Percentiles rank a stretch among this genome's conserved stretches.
phyloP scores from a whole-genome alignment of 2,797 vertebrate genomes.

The Nasua narica region DNA sequence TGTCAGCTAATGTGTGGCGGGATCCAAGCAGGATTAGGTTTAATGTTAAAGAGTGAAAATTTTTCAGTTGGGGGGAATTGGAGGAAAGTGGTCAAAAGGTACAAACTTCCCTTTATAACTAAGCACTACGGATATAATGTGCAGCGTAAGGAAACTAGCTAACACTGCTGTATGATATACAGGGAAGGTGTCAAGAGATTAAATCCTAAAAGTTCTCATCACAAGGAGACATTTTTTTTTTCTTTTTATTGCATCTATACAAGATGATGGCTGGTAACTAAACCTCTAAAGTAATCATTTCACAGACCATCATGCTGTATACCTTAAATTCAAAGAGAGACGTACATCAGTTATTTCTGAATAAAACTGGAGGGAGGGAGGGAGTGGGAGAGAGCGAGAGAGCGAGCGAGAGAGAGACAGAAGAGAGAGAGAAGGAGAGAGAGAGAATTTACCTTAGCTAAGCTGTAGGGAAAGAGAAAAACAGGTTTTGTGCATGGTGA shows the following conservation, averaged over 20 bases:
- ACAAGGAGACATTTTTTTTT: not conserved
- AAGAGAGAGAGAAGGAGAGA: not conserved
- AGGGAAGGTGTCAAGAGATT: not conserved
- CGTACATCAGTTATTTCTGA: not conserved
- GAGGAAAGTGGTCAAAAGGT: not conserved
- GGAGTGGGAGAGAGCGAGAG: too few species aligned
- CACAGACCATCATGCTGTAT: not conserved
- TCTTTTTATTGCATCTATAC: not conserved
- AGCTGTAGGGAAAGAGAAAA: not conserved
- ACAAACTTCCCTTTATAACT: not conserved
- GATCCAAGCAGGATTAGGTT: not conserved
- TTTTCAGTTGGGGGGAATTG: not conserved
- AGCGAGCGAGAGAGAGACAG: not conserved
- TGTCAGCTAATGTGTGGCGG: not conserved
- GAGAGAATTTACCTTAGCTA: not conserved
- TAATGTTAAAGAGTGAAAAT: not conserved
- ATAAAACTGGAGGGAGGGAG: not conserved
- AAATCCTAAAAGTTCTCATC: not conserved
- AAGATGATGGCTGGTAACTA: not conserved
- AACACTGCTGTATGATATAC: not conserved
- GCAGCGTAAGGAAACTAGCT: not conserved
- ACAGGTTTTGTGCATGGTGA: not conserved
- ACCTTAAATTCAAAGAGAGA: not conserved
- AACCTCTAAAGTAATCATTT: not conserved
- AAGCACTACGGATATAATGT: not conserved